phyloP scores from a whole-genome alignment of 2,113 vertebrate species.

The Eurypyga helias region DNA sequence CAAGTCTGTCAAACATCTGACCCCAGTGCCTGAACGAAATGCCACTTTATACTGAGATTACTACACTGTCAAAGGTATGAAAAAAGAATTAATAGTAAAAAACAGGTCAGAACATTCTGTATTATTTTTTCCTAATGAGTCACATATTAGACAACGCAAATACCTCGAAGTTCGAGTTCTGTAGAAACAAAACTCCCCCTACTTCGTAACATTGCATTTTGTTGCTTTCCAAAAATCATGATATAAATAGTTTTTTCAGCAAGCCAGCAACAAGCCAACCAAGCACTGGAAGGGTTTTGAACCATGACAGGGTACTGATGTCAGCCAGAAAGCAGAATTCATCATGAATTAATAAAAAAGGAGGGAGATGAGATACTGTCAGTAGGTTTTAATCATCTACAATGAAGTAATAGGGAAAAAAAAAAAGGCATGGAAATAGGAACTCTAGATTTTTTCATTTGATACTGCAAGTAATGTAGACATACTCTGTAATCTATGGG shows the following conservation, averaged over 20 bases:
- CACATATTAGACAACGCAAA: background rate
- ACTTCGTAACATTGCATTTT: background rate
- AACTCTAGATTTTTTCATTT: background rate
- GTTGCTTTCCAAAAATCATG: constrained; percentile 39
- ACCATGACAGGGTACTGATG: constrained; percentile 19
- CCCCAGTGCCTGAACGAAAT: background rate
- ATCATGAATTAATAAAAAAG: constrained; percentile 41
- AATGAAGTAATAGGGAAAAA: background rate
- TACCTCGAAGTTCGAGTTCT: background rate
- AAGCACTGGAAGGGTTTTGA: constrained; percentile 25
- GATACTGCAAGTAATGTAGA: background rate
- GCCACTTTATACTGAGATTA: background rate
- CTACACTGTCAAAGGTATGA: background rate
- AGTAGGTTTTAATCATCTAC: constrained; percentile 49
- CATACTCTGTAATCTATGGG: background rate
- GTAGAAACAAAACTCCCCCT: background rate
- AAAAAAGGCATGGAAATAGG: background rate
- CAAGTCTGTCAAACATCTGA: background rate
- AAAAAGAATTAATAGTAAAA: background rate
- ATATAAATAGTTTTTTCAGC: constrained; percentile 25
- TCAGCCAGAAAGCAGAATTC: constrained; percentile 56
- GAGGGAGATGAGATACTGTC: background rate
- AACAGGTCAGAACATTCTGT: background rate
- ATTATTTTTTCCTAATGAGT: background rate
- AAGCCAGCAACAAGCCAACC: constrained; percentile 34